Base-by-base conservation (phyloP, 2,113 vertebrate genomes). In the Macquaria australasica region DNA sequence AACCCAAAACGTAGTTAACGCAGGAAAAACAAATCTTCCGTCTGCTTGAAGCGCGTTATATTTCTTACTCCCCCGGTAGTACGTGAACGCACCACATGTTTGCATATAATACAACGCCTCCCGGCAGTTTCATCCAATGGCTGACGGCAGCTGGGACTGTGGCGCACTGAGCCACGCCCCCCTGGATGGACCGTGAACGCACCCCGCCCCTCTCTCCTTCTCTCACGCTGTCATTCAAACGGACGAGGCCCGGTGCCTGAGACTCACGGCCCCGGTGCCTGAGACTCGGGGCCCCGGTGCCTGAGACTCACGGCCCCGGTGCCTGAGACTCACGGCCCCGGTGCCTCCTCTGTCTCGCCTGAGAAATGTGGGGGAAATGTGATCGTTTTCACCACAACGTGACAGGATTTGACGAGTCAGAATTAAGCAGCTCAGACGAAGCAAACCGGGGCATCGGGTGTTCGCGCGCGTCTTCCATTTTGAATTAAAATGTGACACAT, bases 161-260 rank as follows among this genome's bases (percentile, higher is more conserved):
- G 79, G 64, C 45, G 68, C 81, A 73, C 28, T 72, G 18, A 64
- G 56, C 4, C 64, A 31, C 78, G 45, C 81, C 85, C 58, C 10
- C 77, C 70, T 77, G 70, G 21, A 43, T 20, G 81, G 76, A 25
- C 78, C 71, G 0, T 37, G 77, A 75, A 80, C 53, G 43, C 67
- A 56, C 73, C 81, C 55, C 83, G 53, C 85, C 81, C 77, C 60
- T 63, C 72, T 59, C 11, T 7, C 45, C 76, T 76, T 80, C 88
- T 92, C 92, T 94, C 91, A 93, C 93, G 89, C 91, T 92, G 91
- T 89, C 93, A 92, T 62, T 84, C 81, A 82, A 77, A 83, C 79
- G 43, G 48, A n/a, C 39, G 63, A 74, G 77, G 28, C 66, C n/a
- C n/a, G n/a, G n/a, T n/a, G n/a, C n/a, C n/a, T n/a, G n/a, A n/a